Evolutionary conservation across 2,113 vertebrate genomes (phyloP).

Genomic region (Mastomys coucha): DNA sequence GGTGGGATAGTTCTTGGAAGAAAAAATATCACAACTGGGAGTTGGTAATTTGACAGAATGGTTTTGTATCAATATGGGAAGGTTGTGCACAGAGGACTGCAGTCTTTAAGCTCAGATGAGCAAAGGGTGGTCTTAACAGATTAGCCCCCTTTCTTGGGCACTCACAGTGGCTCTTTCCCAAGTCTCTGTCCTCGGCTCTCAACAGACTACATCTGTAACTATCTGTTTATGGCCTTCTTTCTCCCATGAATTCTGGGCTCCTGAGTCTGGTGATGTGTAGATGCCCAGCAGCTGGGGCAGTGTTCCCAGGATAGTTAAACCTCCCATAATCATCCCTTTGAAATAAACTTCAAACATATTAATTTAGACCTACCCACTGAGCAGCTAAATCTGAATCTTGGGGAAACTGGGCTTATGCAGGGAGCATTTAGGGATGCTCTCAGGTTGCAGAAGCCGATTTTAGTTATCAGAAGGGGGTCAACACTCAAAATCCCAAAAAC

Average conservation of each 20-base stretch:
- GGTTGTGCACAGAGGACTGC: background rate
- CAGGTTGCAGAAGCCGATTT: background rate
- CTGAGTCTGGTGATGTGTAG: background rate
- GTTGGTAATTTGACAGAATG: background rate
- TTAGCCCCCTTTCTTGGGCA: background rate
- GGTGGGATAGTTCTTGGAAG: background rate
- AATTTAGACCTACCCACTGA: background rate
- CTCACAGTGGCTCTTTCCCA: background rate
- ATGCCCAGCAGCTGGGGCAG: background rate
- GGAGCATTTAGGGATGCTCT: conserved; percentile 33
- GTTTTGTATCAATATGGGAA: background rate
- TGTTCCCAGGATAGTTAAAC: conserved; percentile 13
- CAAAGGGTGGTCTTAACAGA: background rate
- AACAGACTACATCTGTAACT: background rate
- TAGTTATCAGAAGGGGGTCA: conserved; percentile 39
- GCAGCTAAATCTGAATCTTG: conserved; percentile 2
- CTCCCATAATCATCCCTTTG: conserved; percentile 20
- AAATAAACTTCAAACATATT: conserved; percentile 49
- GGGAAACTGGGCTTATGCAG: background rate
- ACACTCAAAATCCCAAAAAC: conserved; percentile 27
- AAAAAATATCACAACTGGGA: background rate
- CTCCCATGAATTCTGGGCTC: conserved; percentile 27
- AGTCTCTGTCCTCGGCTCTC: background rate
- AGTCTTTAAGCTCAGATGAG: conserved; percentile 6
- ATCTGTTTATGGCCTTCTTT: background rate